Evolutionary conservation across 2,888 invertebrate species (phyloP).

Genomic region (Cryptus viduatorius): DNA sequence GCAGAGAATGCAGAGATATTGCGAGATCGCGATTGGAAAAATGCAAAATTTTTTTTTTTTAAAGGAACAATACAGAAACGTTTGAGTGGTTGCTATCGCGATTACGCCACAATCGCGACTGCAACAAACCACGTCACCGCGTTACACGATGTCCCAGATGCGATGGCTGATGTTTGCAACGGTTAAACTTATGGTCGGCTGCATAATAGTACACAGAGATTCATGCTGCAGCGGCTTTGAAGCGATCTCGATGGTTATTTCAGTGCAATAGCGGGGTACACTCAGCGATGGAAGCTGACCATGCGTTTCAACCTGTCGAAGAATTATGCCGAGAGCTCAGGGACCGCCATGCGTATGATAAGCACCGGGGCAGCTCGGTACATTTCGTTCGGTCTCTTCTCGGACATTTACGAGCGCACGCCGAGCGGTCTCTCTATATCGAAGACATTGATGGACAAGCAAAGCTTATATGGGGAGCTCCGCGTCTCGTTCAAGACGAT

Average conservation of each 20-base stretch:
- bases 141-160: slow-evolving; percentile 38
- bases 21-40: slow-evolving; percentile 1
- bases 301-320: slow-evolving; percentile 45
- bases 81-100: neutral
- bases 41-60: slow-evolving; percentile 2
- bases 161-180: neutral
- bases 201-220: slow-evolving; percentile 6
- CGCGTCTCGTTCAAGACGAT: slow-evolving; percentile 59
- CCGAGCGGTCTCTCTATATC: slow-evolving; percentile 76
- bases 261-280: neutral
- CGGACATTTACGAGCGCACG: slow-evolving; percentile 79
- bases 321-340: slow-evolving; percentile 69
- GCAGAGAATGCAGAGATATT: too few relatives aligned
- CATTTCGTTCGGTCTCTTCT: slow-evolving; percentile 54
- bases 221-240: neutral
- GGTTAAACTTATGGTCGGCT: neutral
- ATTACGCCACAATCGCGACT: slow-evolving; percentile 4
- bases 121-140: neutral
- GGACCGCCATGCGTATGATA: slow-evolving; percentile 78
- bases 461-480: slow-evolving; percentile 81
- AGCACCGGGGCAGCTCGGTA: slow-evolving; percentile 68
- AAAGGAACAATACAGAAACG: neutral
- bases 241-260: slow-evolving; percentile 51
- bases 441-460: slow-evolving; percentile 85
- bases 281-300: neutral